Evolutionary conservation across 1,140 invertebrate genomes (phyloP).

Genomic region (Oryctes rhinoceros): DNA sequence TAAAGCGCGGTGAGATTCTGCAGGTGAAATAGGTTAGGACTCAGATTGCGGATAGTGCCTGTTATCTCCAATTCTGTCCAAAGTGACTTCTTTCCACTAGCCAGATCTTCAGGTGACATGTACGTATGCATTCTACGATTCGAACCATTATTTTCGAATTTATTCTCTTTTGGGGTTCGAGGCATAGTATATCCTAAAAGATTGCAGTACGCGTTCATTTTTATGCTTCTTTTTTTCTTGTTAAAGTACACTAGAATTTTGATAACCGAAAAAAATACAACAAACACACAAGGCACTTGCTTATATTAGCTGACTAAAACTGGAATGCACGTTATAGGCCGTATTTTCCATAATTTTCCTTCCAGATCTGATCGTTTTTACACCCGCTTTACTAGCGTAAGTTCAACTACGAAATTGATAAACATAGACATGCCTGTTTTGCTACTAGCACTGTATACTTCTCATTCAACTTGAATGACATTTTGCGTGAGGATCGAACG

Average conservation of each 20-base stretch:
- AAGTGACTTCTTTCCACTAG: slow-evolving; percentile 88
- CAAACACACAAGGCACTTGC: slow-evolving; percentile 31
- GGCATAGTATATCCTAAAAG: slow-evolving; percentile 70
- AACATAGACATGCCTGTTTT: slow-evolving; percentile 10
- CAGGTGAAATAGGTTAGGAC: slow-evolving; percentile 89
- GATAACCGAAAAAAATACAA: slow-evolving; percentile 39
- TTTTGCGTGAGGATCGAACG: slow-evolving; percentile 32
- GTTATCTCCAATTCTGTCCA: slow-evolving; percentile 69
- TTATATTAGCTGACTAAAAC: slow-evolving; percentile 30
- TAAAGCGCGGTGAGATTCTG: slow-evolving; percentile 92
- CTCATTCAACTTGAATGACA: background rate
- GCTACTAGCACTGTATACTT: background rate
- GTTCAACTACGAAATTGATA: slow-evolving; percentile 25
- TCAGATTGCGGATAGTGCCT: slow-evolving; percentile 93
- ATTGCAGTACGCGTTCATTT: slow-evolving; percentile 39
- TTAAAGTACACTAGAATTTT: slow-evolving; percentile 43
- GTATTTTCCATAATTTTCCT: slow-evolving; percentile 50
- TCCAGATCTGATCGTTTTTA: slow-evolving; percentile 44
- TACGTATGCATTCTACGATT: slow-evolving; percentile 84
- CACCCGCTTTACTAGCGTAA: slow-evolving; percentile 23
- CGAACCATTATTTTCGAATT: slow-evolving; percentile 62
- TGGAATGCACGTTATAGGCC: slow-evolving; percentile 21
- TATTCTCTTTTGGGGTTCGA: slow-evolving; percentile 69
- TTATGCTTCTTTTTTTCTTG: slow-evolving; percentile 15
- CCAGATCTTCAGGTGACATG: slow-evolving; percentile 90